A percentile compares a stretch with the other conserved stretches of the same genome.
Evolutionary conservation across 1,140 invertebrate species (phyloP).

Genomic region (Phymastichus coffea): DNA sequence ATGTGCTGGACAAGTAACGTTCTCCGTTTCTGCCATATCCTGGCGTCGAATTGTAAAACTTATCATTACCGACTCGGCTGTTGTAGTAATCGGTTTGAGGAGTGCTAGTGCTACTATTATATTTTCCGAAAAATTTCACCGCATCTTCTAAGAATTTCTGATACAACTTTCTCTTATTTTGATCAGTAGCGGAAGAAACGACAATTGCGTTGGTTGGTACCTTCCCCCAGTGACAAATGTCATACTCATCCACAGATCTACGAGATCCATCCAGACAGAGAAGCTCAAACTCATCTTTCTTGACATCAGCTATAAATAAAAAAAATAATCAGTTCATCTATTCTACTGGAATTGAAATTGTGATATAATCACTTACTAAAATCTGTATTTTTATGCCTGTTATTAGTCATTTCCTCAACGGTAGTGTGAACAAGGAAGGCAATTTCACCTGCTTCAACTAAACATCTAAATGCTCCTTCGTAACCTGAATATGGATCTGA

Average conservation of each 20-base stretch:
- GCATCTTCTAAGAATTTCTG: constrained; percentile 62
- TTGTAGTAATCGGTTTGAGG: constrained; percentile 26
- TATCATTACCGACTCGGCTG: constrained; percentile 34
- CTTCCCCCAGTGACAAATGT: constrained; percentile 82
- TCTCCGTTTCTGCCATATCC: constrained; percentile 10
- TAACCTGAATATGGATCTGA: constrained; percentile 89
- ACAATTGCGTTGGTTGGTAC: constrained; percentile 87
- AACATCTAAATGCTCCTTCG: constrained; percentile 84
- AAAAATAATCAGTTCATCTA: too few species aligned
- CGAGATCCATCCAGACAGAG: constrained; percentile 83
- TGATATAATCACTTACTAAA: too few species aligned
- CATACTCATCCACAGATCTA: constrained; percentile 69
- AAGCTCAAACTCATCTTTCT: constrained; percentile 77
- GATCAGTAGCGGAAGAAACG: constrained; percentile 74
- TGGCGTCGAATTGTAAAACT: too few species aligned
- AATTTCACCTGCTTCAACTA: constrained; percentile 84
- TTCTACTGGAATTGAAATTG: too few species aligned
- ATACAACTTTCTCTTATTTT: constrained; percentile 59
- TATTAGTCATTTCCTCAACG: constrained; percentile 71
- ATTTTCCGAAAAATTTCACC: constrained; percentile 52
- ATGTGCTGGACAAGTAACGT: neutral
- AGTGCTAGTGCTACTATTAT: constrained; percentile 20
- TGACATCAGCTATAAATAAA: constrained; percentile 30
- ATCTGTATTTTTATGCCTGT: too few species aligned
- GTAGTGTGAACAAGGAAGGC: constrained; percentile 91